These are phyloP conservation scores for Drosophila austrosaltans DNA, from an alignment of 2,888 invertebrate species.

Conservation along the genomic window DNA sequence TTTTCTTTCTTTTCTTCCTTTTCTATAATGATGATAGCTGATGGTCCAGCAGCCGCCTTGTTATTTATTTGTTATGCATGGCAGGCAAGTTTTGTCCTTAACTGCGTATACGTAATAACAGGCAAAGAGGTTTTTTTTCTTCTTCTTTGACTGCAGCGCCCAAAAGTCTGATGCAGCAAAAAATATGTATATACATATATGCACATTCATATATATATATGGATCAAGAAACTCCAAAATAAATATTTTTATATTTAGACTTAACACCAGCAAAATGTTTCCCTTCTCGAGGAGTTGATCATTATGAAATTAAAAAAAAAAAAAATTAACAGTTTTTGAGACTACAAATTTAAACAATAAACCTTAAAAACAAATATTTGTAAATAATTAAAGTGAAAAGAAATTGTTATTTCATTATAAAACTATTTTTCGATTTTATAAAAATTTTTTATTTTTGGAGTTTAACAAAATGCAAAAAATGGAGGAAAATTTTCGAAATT, in stretches of 20 bases:
- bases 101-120: conserved; percentile 46
- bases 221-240: not conserved
- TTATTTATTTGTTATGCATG: conserved; percentile 74
- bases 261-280: conserved; percentile 58
- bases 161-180: conserved; percentile 80
- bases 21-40: conserved; percentile 37
- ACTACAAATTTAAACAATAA: too few relatives aligned
- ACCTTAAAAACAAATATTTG: too few relatives aligned
- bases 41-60: conserved; percentile 14
- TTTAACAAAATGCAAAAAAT: too few relatives aligned
- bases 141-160: conserved; percentile 71
- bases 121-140: conserved; percentile 8
- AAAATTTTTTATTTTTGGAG: too few relatives aligned
- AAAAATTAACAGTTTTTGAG: too few relatives aligned
- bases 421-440: too few relatives aligned
- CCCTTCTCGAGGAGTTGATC: too few relatives aligned
- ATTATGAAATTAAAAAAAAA: not conserved
- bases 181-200: conserved; percentile 17
- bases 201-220: conserved; percentile 15
- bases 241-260: conserved; percentile 34
- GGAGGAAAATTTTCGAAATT: too few relatives aligned
- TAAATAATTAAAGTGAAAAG: too few relatives aligned
- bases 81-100: conserved; percentile 29
- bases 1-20: conserved; percentile 19
- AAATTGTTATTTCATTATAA: too few relatives aligned